Conservation (phyloP, 2,797 vertebrate species). For the Ciconia nigra region DNA sequence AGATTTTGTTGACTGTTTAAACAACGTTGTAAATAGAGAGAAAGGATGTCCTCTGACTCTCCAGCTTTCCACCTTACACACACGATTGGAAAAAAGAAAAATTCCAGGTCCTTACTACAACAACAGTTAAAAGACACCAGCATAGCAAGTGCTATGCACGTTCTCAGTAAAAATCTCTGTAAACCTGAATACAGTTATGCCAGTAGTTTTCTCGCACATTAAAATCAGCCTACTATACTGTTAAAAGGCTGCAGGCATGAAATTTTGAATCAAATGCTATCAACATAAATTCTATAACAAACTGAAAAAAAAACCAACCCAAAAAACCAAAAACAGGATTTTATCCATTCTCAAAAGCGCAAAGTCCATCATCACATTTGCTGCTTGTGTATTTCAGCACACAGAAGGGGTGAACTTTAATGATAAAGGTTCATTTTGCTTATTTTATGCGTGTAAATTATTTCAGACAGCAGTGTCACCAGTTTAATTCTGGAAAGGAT, state of each 20-base stretch:
- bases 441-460: background rate
- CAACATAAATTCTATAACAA: background rate
- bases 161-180: background rate
- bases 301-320: background rate
- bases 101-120: background rate
- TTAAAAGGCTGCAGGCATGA: background rate
- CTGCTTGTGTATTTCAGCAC: background rate
- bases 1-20: background rate
- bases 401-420: background rate
- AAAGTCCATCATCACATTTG: background rate
- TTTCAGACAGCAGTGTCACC: background rate
- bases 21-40: background rate
- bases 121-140: background rate
- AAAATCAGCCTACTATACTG: background rate
- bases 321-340: background rate
- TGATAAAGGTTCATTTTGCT: background rate
- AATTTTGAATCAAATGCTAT: background rate
- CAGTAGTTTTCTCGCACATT: background rate
- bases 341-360: background rate
- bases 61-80: background rate
- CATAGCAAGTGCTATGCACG: background rate
- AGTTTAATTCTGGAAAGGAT: background rate
- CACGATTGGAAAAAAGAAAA: background rate
- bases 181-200: background rate
- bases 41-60: background rate